Evolutionary conservation across 2,113 vertebrate species (phyloP).

Genomic region (Prietella phreatophila): DNA sequence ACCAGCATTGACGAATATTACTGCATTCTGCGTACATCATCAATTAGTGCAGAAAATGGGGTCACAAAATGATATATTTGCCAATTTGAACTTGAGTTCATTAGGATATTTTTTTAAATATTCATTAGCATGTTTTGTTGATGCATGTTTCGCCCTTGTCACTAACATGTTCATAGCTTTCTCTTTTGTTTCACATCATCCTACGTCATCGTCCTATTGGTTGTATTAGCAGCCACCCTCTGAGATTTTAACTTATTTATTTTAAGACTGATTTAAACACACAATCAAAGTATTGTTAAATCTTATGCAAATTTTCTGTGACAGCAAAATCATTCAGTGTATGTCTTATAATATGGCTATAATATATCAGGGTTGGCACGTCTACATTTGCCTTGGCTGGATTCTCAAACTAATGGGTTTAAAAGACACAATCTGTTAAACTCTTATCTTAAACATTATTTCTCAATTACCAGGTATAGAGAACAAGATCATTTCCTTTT

Average conservation of each 20-base stretch:
- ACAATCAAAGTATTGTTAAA: background rate
- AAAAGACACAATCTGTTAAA: conserved; percentile 56
- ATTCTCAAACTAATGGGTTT: conserved; percentile 55
- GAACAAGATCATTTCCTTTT: conserved; percentile 37
- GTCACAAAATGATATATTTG: background rate
- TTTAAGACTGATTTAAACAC: background rate
- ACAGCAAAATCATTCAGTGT: background rate
- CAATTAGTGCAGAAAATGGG: background rate
- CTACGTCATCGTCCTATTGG: background rate
- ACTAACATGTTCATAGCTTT: background rate
- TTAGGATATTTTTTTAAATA: background rate
- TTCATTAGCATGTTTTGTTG: background rate
- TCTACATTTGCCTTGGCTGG: conserved; percentile 38
- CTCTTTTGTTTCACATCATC: background rate
- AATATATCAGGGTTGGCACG: conserved; percentile 62
- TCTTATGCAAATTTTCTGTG: background rate
- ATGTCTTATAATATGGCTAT: background rate
- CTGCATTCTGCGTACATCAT: background rate
- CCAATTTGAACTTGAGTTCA: background rate
- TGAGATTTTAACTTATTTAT: background rate
- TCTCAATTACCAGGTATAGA: conserved; percentile 47
- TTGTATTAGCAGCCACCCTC: background rate
- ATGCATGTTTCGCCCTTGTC: background rate
- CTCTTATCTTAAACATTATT: conserved; percentile 44
- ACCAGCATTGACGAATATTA: background rate